phyloP scores from a whole-genome alignment of 2,113 vertebrate species.

The Nematolebias whitei region DNA sequence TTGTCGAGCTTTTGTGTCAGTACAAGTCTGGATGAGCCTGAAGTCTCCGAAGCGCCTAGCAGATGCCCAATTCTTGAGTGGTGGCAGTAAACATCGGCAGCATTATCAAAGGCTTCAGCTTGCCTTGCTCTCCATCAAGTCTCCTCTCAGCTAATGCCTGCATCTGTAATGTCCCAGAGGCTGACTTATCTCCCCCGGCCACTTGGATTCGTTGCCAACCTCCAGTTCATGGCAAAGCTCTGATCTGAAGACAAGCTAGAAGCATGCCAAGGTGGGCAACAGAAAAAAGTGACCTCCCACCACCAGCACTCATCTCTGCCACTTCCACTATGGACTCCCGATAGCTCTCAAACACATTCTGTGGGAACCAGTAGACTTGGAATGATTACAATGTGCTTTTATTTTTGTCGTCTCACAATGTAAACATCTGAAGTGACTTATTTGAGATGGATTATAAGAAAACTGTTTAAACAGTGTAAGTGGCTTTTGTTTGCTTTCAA shows the following conservation, averaged over 20 bases:
- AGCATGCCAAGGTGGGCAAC: slow-evolving; percentile 72
- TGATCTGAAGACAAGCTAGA: slow-evolving; percentile 75
- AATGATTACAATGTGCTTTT: slow-evolving; percentile 39
- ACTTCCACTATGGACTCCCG: slow-evolving; percentile 36
- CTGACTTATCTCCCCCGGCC: slow-evolving; percentile 77
- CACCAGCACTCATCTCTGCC: slow-evolving; percentile 54
- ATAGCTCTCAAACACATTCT: slow-evolving; percentile 34
- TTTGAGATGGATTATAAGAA: too few relatives aligned
- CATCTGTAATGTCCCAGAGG: slow-evolving; percentile 74
- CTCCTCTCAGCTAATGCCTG: slow-evolving; percentile 70
- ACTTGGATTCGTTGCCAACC: slow-evolving; percentile 75
- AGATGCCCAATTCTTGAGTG: slow-evolving; percentile 62
- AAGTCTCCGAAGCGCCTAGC: slow-evolving; percentile 46
- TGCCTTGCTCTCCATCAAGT: slow-evolving; percentile 63
- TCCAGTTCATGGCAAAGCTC: slow-evolving; percentile 74
- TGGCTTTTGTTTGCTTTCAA: too few relatives aligned
- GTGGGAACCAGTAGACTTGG: slow-evolving; percentile 51
- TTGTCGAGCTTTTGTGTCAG: slow-evolving; percentile 7
- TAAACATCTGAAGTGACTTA: neutral
- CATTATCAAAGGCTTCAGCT: slow-evolving; percentile 74
- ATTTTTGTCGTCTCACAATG: slow-evolving; percentile 28
- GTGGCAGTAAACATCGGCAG: slow-evolving; percentile 60
- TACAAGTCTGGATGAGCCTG: slow-evolving; percentile 31
- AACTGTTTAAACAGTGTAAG: too few relatives aligned
- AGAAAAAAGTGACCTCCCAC: slow-evolving; percentile 65